Base-by-base conservation (phyloP, 2,888 invertebrate species). In the Ophonus ardosiacus region DNA sequence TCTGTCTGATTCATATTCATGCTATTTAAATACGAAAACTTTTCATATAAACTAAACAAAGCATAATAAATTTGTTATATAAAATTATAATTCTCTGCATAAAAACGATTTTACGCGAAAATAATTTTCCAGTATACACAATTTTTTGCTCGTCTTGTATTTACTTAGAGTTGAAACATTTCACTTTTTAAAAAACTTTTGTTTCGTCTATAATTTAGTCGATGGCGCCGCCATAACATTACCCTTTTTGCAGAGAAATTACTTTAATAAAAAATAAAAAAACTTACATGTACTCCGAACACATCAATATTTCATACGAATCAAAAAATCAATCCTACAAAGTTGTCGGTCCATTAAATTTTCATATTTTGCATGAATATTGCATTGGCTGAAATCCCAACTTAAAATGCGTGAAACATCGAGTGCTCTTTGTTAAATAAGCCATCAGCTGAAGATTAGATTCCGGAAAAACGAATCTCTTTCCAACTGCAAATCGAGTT, bases 371-470 rank as follows among this genome's bases (percentile, higher is more conserved):
- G 15, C 43, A 76, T 76, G 76, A 51, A 76, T 31, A 78, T 78
- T 57, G 78, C 31, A 78, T 78, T 51, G 31, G 56, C 15, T 10
- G 21, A 78, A 78, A 57, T 57, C 43, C 24, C 15, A 31, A 78
- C 57, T 56, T 78, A 21, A 78, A 78, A 57, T 31, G 56, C 78
- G 57, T 78, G 51, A 56, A 65, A 68, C 51, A 81, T 81, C 81
- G 57, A 81, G 65, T 15, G 43, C 43, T 43, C 81, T 81, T 81
- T 81, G 81, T 81, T 68, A 68, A 68, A 82, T 82, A 82, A 57
- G 74, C 74, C 71, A 71, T 82, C 71, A 61, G 63, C n/a, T 56
- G 71, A 74, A 82, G 71, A 83, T 83, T 83, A 83, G 76, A 76
- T 83, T 83, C 59, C 24, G 31, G 61, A 21, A 83, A 76, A 51